These are phyloP conservation scores for Halcyon badia DNA, from an alignment of 2,797 vertebrate species.

Conservation along the genomic window DNA sequence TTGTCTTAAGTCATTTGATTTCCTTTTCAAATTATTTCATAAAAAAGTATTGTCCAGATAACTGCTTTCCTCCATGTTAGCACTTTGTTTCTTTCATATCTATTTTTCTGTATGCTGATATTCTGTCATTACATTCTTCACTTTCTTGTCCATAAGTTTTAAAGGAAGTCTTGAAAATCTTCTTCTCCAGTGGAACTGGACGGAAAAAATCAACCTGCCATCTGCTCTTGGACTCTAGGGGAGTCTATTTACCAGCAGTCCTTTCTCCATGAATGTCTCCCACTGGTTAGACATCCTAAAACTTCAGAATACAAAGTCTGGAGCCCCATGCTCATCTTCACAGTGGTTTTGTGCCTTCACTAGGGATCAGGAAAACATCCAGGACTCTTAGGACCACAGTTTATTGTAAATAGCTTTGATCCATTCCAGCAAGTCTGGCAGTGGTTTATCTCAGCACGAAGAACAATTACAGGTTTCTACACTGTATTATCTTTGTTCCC, in stretches of 20 bases:
- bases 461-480: background rate
- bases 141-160: background rate
- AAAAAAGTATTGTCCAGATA: background rate
- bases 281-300: background rate
- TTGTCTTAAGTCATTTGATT: background rate
- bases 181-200: background rate
- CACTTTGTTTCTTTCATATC: background rate
- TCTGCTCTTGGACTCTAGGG: background rate
- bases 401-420: background rate
- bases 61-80: background rate
- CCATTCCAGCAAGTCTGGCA: background rate
- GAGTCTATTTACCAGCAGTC: background rate
- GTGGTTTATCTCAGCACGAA: background rate
- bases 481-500: background rate
- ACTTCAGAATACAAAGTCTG: background rate
- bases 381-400: background rate
- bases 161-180: background rate
- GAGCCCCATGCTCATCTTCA: background rate
- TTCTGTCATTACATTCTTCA: background rate
- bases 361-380: background rate
- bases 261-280: accelerated
- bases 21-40: background rate
- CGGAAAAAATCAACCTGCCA: background rate
- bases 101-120: background rate
- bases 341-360: background rate